A percentile compares a stretch with the other conserved stretches of the same genome.
Conservation (phyloP, 2,888 invertebrate species). For the Dioctria rufipes region DNA sequence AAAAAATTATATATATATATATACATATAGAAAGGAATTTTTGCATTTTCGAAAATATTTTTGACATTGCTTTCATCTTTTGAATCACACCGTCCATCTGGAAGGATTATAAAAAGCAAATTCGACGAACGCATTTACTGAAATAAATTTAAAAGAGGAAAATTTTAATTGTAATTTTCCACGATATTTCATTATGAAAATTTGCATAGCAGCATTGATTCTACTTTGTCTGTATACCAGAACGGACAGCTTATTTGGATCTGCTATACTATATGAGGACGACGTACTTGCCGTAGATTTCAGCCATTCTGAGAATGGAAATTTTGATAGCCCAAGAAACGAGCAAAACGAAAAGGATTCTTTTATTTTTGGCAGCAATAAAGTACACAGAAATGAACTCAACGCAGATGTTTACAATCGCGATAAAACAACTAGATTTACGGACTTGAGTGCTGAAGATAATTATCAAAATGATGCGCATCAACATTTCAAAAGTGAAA, state of each 20-base stretch:
- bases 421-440: conserved; percentile 21
- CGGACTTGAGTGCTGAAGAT: conserved; percentile 3
- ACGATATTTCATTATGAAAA: neutral
- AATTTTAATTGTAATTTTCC: too few relatives aligned
- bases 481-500: conserved; percentile 6
- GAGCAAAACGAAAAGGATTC: neutral
- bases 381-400: conserved; percentile 17
- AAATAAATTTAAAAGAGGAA: too few relatives aligned
- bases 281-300: conserved; percentile 15
- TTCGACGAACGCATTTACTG: too few relatives aligned
- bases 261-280: conserved; percentile 42
- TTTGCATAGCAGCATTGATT: conserved; percentile 2
- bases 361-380: neutral
- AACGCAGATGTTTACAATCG: conserved; percentile 35
- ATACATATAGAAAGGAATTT: neutral
- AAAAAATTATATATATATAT: neutral
- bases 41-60: neutral
- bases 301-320: neutral
- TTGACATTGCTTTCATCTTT: too few relatives aligned
- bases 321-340: neutral
- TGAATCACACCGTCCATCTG: too few relatives aligned
- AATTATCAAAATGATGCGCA: conserved; percentile 17
- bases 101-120: too few relatives aligned
- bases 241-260: conserved; percentile 1
- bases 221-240: conserved; percentile 9